Conservation (phyloP, 2,888 invertebrate genomes). For the Agrochola circellaris region DNA sequence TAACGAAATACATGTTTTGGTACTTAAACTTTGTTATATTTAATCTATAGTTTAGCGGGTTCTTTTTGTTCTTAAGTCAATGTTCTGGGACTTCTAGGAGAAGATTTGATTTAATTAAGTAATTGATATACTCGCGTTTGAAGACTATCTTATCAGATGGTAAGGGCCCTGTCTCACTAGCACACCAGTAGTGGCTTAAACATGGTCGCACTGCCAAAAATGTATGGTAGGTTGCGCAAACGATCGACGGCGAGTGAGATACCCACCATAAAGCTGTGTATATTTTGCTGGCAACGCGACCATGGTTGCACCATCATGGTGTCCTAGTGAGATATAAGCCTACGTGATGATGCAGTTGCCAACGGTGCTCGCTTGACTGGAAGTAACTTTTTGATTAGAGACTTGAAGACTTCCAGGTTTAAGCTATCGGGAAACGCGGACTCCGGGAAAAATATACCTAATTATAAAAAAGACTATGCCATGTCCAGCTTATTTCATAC, state of each 20-base stretch:
- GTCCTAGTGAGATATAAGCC: too few species aligned
- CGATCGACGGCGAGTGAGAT: too few species aligned
- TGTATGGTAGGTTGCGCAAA: too few species aligned
- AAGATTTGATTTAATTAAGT: not conserved
- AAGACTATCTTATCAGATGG: not conserved
- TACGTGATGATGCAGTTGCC: not conserved
- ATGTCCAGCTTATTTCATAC: slow-evolving; percentile 23
- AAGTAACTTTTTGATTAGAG: not conserved
- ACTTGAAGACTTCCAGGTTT: not conserved
- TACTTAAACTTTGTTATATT: slow-evolving; percentile 2
- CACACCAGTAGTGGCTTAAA: too few species aligned
- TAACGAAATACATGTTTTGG: not conserved
- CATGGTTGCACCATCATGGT: too few species aligned
- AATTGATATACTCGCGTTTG: not conserved
- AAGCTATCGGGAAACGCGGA: not conserved
- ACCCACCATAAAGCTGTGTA: too few species aligned
- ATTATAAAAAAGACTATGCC: slow-evolving; percentile 1
- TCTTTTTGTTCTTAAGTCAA: too few species aligned
- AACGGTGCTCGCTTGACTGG: not conserved
- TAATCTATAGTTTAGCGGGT: not conserved
- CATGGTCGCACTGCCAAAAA: too few species aligned
- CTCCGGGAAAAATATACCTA: not conserved
- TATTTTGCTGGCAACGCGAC: too few species aligned
- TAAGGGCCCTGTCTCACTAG: not conserved
- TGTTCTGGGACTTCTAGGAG: not conserved